Evolutionary conservation across 2,113 vertebrate genomes (phyloP).

Genomic region (Lophius piscatorius): DNA sequence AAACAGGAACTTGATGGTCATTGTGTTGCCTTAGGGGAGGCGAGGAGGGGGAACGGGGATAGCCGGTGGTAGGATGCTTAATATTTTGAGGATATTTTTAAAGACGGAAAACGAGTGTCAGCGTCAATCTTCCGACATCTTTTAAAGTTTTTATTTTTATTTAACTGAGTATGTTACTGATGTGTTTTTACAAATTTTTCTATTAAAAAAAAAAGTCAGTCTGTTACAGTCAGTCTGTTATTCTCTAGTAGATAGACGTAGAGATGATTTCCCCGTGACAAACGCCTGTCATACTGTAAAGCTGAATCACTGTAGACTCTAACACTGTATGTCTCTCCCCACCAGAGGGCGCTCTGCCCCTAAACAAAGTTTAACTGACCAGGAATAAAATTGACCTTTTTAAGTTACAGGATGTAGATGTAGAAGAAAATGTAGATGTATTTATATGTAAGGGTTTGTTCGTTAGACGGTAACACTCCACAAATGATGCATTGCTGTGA

Average conservation of each 20-base stretch:
- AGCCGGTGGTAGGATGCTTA: conserved; percentile 35
- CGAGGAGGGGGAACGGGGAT: conserved; percentile 21
- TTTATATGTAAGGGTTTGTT: no score
- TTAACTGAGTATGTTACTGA: conserved; percentile 32
- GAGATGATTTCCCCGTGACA: conserved; percentile 32
- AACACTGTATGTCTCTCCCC: conserved; percentile 47
- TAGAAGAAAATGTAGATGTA: no score
- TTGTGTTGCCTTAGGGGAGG: conserved; percentile 4
- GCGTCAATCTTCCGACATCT: conserved; percentile 40
- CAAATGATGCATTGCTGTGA: conserved; percentile 16
- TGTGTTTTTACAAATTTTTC: conserved; percentile 30
- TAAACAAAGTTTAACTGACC: neutral
- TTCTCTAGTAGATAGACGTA: conserved; percentile 9
- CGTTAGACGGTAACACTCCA: no score
- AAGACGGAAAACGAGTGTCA: conserved; percentile 35
- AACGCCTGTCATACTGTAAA: conserved; percentile 32
- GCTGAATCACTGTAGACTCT: conserved; percentile 45
- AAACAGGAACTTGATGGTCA: conserved; percentile 19
- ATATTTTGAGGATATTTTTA: conserved; percentile 42
- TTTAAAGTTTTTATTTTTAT: conserved; percentile 12
- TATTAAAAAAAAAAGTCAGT: no score
- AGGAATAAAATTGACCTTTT: no score
- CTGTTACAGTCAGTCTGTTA: conserved; percentile 9
- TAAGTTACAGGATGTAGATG: no score
- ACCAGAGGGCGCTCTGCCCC: conserved; percentile 58